Evolutionary conservation across 2,888 invertebrate genomes (phyloP).

Genomic region (Nemoura dubitans): DNA sequence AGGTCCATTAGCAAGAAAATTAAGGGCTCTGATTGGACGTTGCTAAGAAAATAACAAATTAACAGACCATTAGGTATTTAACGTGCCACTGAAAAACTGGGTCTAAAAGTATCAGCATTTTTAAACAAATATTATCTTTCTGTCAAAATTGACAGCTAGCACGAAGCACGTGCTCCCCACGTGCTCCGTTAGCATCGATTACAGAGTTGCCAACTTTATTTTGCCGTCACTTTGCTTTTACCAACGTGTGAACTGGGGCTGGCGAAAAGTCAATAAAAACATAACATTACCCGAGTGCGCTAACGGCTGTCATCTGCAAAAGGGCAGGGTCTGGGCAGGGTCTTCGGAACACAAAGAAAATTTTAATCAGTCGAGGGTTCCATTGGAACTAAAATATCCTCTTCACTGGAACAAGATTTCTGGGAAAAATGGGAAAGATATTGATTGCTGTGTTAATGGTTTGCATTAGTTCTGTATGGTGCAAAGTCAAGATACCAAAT

Average conservation of each 20-base stretch:
- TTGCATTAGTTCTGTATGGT: neutral
- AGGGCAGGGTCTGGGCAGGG: conserved; percentile 2
- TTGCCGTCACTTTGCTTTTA: neutral
- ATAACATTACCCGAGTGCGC: neutral
- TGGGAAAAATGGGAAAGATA: neutral
- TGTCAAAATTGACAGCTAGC: neutral
- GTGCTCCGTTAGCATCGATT: neutral
- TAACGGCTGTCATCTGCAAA: neutral
- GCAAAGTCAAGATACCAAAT: conserved; percentile 13
- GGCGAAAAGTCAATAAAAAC: conserved; percentile 5
- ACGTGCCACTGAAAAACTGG: no score
- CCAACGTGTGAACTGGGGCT: neutral
- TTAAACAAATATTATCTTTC: no score
- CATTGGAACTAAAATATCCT: neutral
- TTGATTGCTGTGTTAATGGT: neutral
- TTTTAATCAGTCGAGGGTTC: neutral
- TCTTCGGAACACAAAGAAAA: neutral
- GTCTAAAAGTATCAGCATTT: no score
- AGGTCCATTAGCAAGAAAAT: no score
- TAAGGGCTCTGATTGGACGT: no score
- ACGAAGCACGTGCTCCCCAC: neutral
- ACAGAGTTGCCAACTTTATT: neutral
- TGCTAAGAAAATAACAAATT: no score
- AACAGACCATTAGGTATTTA: no score
- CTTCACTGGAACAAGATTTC: neutral